Evolutionary conservation across 2,113 vertebrate species (phyloP), one percentile per base, ranked within the genome.

Genomic region (Ptilonorhynchus violaceus): DNA sequence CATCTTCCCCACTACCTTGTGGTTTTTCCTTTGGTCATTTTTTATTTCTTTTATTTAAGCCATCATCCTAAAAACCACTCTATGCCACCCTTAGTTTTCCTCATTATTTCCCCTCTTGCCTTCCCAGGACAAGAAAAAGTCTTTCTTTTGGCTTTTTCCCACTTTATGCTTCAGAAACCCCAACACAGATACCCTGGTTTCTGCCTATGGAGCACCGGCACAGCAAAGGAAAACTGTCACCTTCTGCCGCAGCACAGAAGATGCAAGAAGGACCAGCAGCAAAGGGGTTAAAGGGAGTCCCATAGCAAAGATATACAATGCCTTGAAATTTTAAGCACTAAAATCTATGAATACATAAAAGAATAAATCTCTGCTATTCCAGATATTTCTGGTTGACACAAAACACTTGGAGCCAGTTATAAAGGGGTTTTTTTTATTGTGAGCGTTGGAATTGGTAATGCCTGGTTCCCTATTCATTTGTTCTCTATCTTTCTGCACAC

Each of bases 81-180:
- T 56, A 25, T 17, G 5, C 25, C 76, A 60, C 52, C 91, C 72
- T 91, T 89, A 37, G 93, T 81, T 95, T 93, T 88, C 96, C 76
- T 97, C 89, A 97, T 93, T 67, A 49, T 97, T 94, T 97, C 97
- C 95, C 95, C 87, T 97, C 95, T 97, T 97, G 91, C 97, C 92
- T 97, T 97, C 96, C 96, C 94, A 97, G 97, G 97, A 97, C 96
- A 97, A 97, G 96, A 97, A 97, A 97, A 97, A 91, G 96, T 97
- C 96, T 96, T 97, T 97, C 85, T 97, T 97, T 97, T 97, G 97
- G 97, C 96, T 97, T 97, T 96, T 97, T 95, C 97, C 97, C 94
- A 95, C 94, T 97, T 96, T 97, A 94, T 97, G 97, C 97, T 97
- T 97, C 97, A 97, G 96, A 96, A 97, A 97, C 39, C 89, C 96